Conservation (phyloP, 2,888 invertebrate species). For the Macrosiphum euphorbiae region DNA sequence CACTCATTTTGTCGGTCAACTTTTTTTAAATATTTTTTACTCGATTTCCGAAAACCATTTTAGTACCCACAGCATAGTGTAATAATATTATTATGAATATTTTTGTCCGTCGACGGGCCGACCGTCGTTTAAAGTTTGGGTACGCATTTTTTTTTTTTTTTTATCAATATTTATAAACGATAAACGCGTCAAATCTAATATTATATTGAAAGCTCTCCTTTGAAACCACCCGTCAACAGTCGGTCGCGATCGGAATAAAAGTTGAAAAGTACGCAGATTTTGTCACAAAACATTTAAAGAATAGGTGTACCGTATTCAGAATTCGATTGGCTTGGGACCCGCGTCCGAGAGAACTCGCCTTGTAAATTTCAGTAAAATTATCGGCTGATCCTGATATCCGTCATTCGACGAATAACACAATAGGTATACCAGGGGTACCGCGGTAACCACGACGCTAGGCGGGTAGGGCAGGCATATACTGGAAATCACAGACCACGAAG, state of each 20-base stretch:
- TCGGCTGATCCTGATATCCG: neutral
- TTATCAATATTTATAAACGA: neutral
- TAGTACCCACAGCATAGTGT: neutral
- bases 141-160: neutral
- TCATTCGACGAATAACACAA: neutral
- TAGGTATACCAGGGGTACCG: neutral
- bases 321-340: neutral
- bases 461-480: neutral
- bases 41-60: neutral
- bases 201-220: neutral
- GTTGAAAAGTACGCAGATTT: neutral
- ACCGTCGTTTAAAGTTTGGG: neutral
- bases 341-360: neutral
- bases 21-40: neutral
- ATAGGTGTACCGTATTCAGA: neutral
- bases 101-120: neutral
- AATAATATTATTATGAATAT: neutral
- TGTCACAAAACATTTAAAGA: neutral
- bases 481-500: neutral
- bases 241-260: neutral
- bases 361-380: neutral
- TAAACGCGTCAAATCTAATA: neutral
- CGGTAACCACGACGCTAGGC: neutral
- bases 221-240: neutral
- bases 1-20: neutral